These are phyloP conservation scores for Hermaeophaga mercurialis DNA, from an alignment of 2,888 invertebrate species.

Conservation along the genomic window DNA sequence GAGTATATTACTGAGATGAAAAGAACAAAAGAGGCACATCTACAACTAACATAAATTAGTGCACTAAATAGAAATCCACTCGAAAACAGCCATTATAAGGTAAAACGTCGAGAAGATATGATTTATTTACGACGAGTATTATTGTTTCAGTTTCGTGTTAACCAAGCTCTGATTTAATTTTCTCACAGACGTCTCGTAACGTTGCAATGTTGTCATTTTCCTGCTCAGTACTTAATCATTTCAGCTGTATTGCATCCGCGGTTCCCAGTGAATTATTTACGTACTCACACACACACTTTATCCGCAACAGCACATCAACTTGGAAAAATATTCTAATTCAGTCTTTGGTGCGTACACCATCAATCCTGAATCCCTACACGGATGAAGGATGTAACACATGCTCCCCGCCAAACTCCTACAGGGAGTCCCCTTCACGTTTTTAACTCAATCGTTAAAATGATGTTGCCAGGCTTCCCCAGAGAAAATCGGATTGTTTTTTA, in stretches of 20 bases:
- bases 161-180: conserved; percentile 23
- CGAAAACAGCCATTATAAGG: conserved; percentile 15
- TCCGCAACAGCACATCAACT: conserved; percentile 11
- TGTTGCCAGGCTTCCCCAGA: too few relatives aligned
- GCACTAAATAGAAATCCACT: conserved; percentile 10
- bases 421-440: too few relatives aligned
- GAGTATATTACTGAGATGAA: conserved; percentile 5
- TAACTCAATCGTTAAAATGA: too few relatives aligned
- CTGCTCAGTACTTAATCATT: conserved; percentile 20
- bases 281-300: conserved; percentile 11
- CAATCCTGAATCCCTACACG: conserved; percentile 21
- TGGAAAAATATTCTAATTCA: conserved; percentile 23
- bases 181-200: conserved; percentile 15
- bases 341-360: conserved; percentile 18
- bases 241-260: conserved; percentile 24
- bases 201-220: conserved; percentile 19
- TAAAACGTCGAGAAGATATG: conserved; percentile 17
- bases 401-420: neutral
- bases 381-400: conserved; percentile 12
- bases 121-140: conserved; percentile 18
- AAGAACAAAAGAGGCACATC: conserved; percentile 20
- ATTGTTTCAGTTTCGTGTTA: conserved; percentile 23
- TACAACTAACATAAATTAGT: conserved; percentile 25
- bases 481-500: too few relatives aligned
- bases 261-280: conserved; percentile 19